These are phyloP conservation scores for Caenorhabditis doughertyi DNA, from an alignment of 2,888 invertebrate species.

Conservation along the genomic window DNA sequence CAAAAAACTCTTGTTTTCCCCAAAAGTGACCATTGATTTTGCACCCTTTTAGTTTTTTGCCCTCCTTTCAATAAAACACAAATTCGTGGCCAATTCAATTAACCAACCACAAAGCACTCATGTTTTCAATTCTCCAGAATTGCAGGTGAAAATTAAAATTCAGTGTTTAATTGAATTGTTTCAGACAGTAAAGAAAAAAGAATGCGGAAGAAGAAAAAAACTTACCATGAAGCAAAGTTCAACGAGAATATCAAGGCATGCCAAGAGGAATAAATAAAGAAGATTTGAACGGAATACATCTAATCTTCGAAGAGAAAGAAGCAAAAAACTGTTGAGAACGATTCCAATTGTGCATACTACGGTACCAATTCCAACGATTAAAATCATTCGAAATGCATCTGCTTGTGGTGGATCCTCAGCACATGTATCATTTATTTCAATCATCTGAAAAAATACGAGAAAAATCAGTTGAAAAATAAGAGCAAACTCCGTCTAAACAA, in stretches of 20 bases:
- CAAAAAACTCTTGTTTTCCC: neutral
- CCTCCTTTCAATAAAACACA: constrained; percentile 39
- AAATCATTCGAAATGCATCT: constrained; percentile 65
- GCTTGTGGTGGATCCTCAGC: constrained; percentile 63
- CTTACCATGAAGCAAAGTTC: constrained; percentile 75
- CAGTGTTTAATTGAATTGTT: constrained; percentile 50
- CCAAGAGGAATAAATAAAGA: constrained; percentile 71
- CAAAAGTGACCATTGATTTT: constrained; percentile 18
- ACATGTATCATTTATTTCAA: constrained; percentile 64
- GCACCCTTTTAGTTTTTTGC: neutral
- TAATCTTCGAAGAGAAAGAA: constrained; percentile 67
- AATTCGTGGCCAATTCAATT: constrained; percentile 32
- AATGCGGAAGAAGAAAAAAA: constrained; percentile 25
- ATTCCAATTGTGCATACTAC: constrained; percentile 62
- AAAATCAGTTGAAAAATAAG: neutral
- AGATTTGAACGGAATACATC: constrained; percentile 64
- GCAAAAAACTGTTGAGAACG: constrained; percentile 69
- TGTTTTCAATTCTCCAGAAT: neutral
- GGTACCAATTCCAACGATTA: constrained; percentile 66
- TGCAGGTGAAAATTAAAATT: constrained; percentile 39
- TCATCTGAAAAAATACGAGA: constrained; percentile 48
- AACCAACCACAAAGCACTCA: constrained; percentile 16
- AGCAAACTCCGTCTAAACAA: no score
- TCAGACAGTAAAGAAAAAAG: neutral
- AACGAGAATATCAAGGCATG: constrained; percentile 72